Conservation (phyloP, 1,140 invertebrate species). For the Drosophila virilis region DNA sequence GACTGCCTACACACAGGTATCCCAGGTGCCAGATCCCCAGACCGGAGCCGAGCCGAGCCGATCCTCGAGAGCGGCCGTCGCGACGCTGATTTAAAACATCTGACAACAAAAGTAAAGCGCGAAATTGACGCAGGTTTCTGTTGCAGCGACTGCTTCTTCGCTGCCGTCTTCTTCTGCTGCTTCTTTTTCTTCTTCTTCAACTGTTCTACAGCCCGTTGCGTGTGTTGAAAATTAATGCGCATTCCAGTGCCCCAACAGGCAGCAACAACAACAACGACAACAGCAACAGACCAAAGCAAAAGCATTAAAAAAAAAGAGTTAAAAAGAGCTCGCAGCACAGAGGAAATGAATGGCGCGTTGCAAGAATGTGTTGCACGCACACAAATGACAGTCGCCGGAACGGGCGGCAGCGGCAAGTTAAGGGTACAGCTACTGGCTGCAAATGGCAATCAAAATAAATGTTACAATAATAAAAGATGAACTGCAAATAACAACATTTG, state of each 20-base stretch:
- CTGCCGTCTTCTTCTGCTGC: neutral
- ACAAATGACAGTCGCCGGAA: neutral
- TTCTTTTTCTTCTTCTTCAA: constrained; percentile 2
- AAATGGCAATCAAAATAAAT: constrained; percentile 44
- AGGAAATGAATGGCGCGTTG: constrained; percentile 48
- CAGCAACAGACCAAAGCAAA: constrained; percentile 8
- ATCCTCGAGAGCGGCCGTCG: constrained; percentile 16
- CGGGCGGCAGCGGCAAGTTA: neutral
- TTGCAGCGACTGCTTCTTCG: constrained; percentile 18
- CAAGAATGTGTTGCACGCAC: constrained; percentile 49
- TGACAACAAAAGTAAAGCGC: constrained; percentile 82
- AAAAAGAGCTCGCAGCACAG: constrained; percentile 13
- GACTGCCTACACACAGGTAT: constrained; percentile 64
- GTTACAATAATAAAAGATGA: constrained; percentile 20
- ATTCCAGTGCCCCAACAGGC: constrained; percentile 36
- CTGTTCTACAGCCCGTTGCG: constrained; percentile 37
- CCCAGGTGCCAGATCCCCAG: neutral
- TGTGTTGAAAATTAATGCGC: constrained; percentile 61
- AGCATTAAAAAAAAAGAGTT: neutral
- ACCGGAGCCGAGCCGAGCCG: neutral
- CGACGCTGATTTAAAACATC: constrained; percentile 78
- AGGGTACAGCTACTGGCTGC: constrained; percentile 14
- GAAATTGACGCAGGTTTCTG: constrained; percentile 80
- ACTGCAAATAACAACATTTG: constrained; percentile 1
- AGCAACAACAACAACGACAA: constrained; percentile 19